These are phyloP conservation scores for Ectemnius cavifrons DNA, from an alignment of 2,888 invertebrate genomes.

Conservation along the genomic window DNA sequence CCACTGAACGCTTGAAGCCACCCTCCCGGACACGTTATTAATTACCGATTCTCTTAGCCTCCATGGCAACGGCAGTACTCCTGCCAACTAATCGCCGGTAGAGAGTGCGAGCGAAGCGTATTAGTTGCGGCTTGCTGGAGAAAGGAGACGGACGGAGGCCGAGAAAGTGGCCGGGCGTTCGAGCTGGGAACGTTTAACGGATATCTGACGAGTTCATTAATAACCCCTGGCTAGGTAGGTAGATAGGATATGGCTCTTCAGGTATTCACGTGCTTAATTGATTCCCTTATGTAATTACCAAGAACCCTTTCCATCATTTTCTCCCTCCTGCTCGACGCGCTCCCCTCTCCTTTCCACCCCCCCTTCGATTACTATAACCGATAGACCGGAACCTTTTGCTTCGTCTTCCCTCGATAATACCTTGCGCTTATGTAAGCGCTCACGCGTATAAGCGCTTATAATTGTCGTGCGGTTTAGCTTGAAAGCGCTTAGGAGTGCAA, in stretches of 20 bases:
- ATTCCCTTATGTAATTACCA: conserved; percentile 67
- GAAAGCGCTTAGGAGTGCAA: no score
- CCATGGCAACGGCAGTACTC: conserved; percentile 40
- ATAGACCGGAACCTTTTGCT: no score
- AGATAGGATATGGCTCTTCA: conserved; percentile 57
- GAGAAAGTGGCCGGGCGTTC: conserved; percentile 40
- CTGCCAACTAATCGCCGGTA: conserved; percentile 43
- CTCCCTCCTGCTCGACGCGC: not conserved
- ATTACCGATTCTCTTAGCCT: conserved; percentile 56
- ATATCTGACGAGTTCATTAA: conserved; percentile 74
- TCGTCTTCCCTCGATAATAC: no score
- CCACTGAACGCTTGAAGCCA: conserved; percentile 36
- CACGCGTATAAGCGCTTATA: no score
- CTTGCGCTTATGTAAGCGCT: no score
- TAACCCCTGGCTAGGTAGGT: conserved; percentile 61
- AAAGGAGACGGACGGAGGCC: conserved; percentile 1
- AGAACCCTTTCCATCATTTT: conserved; percentile 44
- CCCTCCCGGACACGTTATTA: conserved; percentile 51
- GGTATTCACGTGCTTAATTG: conserved; percentile 65
- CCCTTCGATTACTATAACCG: not conserved
- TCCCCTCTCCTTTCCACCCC: conserved; percentile 2
- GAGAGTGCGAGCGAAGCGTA: not conserved
- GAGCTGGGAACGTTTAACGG: conserved; percentile 64
- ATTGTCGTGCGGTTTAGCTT: no score
- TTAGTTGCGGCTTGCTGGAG: not conserved